Evolutionary conservation across 2,113 vertebrate species (phyloP).

Genomic region (Fregata magnificens): DNA sequence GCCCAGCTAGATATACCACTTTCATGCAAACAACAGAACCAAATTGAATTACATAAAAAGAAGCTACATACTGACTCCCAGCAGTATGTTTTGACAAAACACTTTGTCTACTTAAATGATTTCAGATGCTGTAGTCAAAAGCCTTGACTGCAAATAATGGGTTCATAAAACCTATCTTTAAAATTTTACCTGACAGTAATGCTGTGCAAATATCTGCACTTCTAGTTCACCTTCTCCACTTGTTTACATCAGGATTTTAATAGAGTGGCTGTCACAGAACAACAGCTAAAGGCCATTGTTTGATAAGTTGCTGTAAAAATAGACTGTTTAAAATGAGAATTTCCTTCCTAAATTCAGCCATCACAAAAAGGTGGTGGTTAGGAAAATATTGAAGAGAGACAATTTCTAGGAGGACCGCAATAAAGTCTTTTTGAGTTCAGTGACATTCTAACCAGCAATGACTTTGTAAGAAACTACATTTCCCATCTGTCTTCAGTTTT

Average conservation of each 20-base stretch:
- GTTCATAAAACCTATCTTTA: slow-evolving; percentile 83
- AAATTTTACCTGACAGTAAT: slow-evolving; percentile 85
- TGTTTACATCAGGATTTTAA: slow-evolving; percentile 85
- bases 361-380: slow-evolving; percentile 59
- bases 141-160: slow-evolving; percentile 83
- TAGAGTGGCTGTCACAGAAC: slow-evolving; percentile 79
- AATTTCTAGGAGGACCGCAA: slow-evolving; percentile 41
- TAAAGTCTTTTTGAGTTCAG: slow-evolving; percentile 57
- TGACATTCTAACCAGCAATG: slow-evolving; percentile 48
- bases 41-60: slow-evolving; percentile 83
- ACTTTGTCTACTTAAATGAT: slow-evolving; percentile 85
- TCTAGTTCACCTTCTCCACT: slow-evolving; percentile 79
- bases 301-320: slow-evolving; percentile 80
- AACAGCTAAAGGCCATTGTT: slow-evolving; percentile 81
- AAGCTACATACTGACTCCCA: slow-evolving; percentile 75
- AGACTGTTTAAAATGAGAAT: slow-evolving; percentile 78
- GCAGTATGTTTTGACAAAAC: slow-evolving; percentile 83
- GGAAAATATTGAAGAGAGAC: slow-evolving; percentile 43
- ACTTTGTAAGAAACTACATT: slow-evolving; percentile 63
- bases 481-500: slow-evolving; percentile 42
- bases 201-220: slow-evolving; percentile 80
- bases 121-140: slow-evolving; percentile 84
- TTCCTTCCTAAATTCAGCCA: slow-evolving; percentile 74
- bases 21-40: slow-evolving; percentile 72
- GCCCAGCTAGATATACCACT: slow-evolving; percentile 73